Evolutionary conservation across 1,140 invertebrate species (phyloP), one percentile per base, ranked within the genome.

Genomic region (Pomacea maculata): DNA sequence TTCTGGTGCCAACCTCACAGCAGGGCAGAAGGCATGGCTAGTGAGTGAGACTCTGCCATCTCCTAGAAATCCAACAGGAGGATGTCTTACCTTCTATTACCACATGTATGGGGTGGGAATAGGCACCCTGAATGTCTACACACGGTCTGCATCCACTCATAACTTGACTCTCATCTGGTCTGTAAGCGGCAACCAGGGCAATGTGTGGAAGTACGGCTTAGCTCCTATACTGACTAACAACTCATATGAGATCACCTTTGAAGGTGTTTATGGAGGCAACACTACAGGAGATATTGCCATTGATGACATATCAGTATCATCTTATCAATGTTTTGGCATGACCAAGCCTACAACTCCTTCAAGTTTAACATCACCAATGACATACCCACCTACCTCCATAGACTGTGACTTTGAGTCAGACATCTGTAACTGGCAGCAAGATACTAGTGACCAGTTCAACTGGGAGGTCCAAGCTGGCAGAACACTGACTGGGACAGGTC

Each of bases 41-140:
- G 81, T 45, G 57, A 90, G 86, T 77, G 86, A 85, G 19, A 80
- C 82, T 52, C 83, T 89, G 64, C 77, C 45, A 64, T 74, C 45
- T 0, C 65, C 77, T 19, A 7, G 7, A 12, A 4, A 81, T 61
- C 72, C 79, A 2, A 68, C 81, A 67, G 45, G 65, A 67, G 21
- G 57, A 9, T 83, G 82, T 64, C n/a, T 78, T 54, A 34, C 64
- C 94, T 89, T 91, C 95, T 52, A 93, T 92, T 94, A 92, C 86
- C 95, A 96, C 87, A 96, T 96, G 95, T 95, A 93, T 86, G 95
- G 95, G 14, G 71, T 57, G n/a, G 75, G 70, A 12, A 87, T 88
- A 34, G 87, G 86, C 12, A 85, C 81, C 15, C 84, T 90, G 8
- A 88, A 87, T 76, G 84, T 90, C 21, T 89, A 87, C 79, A 80